Conservation (phyloP, 1,140 invertebrate genomes). For the Carcinoscorpius rotundicauda region DNA sequence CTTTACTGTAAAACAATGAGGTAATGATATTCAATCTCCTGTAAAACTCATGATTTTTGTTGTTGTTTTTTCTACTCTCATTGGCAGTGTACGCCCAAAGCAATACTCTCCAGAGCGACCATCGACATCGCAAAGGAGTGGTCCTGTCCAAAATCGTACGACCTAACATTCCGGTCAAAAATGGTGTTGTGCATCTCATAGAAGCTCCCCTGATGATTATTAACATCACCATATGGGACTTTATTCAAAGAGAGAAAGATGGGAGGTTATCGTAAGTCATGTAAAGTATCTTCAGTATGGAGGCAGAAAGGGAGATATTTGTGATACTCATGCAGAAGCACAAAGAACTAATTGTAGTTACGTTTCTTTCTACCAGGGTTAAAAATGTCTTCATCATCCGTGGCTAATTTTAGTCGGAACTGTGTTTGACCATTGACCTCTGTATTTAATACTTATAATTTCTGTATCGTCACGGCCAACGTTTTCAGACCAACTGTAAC, state of each 20-base stretch:
- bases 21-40: neutral
- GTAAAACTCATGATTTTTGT: neutral
- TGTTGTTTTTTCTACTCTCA: conserved; percentile 9
- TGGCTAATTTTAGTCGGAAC: conserved; percentile 39
- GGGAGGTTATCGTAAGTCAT: conserved; percentile 46
- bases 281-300: too few relatives aligned
- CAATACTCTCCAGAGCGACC: conserved; percentile 63
- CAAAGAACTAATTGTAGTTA: too few relatives aligned
- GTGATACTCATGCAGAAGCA: too few relatives aligned
- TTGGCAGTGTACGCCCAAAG: conserved; percentile 72
- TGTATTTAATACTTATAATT: too few relatives aligned
- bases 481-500: too few relatives aligned
- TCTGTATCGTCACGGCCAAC: too few relatives aligned
- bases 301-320: too few relatives aligned
- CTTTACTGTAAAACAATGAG: neutral
- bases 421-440: too few relatives aligned
- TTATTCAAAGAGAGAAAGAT: conserved; percentile 68
- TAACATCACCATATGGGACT: conserved; percentile 66
- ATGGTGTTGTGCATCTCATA: conserved; percentile 84
- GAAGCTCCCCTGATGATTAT: conserved; percentile 79
- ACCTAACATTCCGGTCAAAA: conserved; percentile 83
- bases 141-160: conserved; percentile 73
- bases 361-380: conserved; percentile 15
- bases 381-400: conserved; percentile 43
- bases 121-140: conserved; percentile 58